phyloP scores from a whole-genome alignment of 1,140 invertebrate genomes.

The Drosophila saltans region DNA sequence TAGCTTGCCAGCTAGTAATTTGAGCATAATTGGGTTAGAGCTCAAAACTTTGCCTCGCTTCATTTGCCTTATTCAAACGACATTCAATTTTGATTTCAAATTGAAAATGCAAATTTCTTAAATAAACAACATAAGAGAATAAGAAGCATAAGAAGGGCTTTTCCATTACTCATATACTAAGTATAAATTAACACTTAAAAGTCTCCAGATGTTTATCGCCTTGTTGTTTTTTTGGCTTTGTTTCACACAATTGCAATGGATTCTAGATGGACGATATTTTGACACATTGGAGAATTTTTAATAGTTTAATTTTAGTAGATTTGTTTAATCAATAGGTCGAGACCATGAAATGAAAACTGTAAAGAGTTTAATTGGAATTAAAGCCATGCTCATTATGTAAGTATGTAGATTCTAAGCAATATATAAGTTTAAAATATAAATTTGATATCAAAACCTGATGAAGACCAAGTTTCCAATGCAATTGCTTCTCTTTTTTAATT shows the following conservation, averaged over 20 bases:
- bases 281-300: too few species aligned
- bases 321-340: neutral
- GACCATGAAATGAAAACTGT: too few species aligned
- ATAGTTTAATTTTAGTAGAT: neutral
- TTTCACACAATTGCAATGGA: too few species aligned
- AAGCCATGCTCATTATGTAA: too few species aligned
- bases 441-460: too few species aligned
- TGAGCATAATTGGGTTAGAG: conserved; percentile 45
- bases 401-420: too few species aligned
- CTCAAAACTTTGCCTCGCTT: conserved; percentile 28
- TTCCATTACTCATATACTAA: conserved; percentile 16
- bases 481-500: too few species aligned
- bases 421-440: too few species aligned
- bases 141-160: conserved; percentile 17
- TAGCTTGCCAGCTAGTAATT: conserved; percentile 31
- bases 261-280: too few species aligned
- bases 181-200: conserved; percentile 49
- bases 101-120: conserved; percentile 49
- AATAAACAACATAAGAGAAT: conserved; percentile 4
- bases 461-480: too few species aligned
- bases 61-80: conserved; percentile 7
- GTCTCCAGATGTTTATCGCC: conserved; percentile 38
- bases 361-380: too few species aligned
- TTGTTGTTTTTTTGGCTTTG: neutral
- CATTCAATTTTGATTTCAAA: conserved; percentile 35